These are phyloP conservation scores for Ianthella basta DNA, from an alignment of 37 sponge, comb jelly and placozoan genomes.

Conservation along the genomic window DNA sequence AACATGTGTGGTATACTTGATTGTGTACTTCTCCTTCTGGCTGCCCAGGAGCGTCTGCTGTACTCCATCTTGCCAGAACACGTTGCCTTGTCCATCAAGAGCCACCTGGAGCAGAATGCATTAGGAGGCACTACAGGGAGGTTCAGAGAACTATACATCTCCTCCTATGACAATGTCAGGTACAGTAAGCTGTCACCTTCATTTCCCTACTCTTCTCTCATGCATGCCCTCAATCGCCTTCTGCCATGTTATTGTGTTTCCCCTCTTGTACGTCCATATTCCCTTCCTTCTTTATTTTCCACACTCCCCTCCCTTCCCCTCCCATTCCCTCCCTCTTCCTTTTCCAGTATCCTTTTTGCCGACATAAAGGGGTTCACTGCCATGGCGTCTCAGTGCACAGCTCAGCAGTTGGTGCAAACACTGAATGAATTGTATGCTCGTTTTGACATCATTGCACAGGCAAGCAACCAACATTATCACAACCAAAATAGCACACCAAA, in stretches of 20 bases:
- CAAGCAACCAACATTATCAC: neutral
- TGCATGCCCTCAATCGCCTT: too few species aligned
- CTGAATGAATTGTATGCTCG: conserved; percentile 84
- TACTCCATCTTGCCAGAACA: conserved; percentile 41
- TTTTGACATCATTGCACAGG: conserved; percentile 57
- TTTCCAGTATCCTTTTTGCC: conserved; percentile 87
- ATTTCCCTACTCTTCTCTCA: too few species aligned
- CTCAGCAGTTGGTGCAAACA: conserved; percentile 71
- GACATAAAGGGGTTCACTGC: conserved; percentile 93
- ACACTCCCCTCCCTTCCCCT: too few species aligned
- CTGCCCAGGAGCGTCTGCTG: conserved; percentile 49
- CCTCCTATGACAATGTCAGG: conserved; percentile 51
- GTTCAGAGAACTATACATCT: conserved; percentile 49
- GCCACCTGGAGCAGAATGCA: conserved; percentile 3
- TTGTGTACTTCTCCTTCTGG: too few species aligned
- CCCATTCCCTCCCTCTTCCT: neutral
- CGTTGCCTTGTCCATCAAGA: conserved; percentile 36
- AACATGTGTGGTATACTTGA: too few species aligned
- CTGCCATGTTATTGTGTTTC: too few species aligned
- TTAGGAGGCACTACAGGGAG: neutral
- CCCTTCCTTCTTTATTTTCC: too few species aligned
- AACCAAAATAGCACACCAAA: too few species aligned
- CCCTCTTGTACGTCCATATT: too few species aligned
- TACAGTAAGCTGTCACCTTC: neutral
- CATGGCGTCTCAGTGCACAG: conserved; percentile 64